Evolutionary conservation across 2,797 vertebrate genomes (phyloP).

Genomic region (Macroramphosus scolopax): DNA sequence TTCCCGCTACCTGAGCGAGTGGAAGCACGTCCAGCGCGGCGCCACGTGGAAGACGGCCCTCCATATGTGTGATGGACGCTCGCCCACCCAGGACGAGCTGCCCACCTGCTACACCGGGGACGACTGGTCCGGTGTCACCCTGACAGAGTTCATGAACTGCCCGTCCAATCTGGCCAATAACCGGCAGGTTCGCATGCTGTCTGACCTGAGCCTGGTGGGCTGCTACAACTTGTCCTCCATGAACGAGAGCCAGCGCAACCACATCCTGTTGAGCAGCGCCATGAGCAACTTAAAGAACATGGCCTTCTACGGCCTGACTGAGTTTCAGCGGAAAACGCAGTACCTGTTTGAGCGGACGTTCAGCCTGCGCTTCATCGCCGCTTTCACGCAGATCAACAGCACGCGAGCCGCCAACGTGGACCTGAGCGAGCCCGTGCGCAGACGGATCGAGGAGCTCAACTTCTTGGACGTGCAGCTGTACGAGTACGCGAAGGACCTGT

Average conservation of each 20-base stretch:
- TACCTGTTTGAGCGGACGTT: constrained; percentile 99
- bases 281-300: constrained; percentile 97
- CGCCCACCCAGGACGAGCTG: constrained; percentile 91
- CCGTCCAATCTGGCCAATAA: constrained; percentile 93
- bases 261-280: constrained; percentile 91
- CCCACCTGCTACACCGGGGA: constrained; percentile 90
- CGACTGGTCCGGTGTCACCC: constrained; percentile 92
- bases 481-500: constrained; percentile 92
- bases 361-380: constrained; percentile 93
- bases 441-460: constrained; percentile 91
- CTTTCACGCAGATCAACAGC: constrained; percentile 96
- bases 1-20: constrained; percentile 94
- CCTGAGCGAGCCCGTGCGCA: constrained; percentile 83
- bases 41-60: constrained; percentile 97
- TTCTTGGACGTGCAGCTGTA: constrained; percentile 94
- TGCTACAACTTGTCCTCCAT: constrained; percentile 89
- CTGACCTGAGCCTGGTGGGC: constrained; percentile 86
- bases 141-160: constrained; percentile 93
- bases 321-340: constrained; percentile 98
- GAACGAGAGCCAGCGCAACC: constrained; percentile 90
- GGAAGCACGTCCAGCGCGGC: constrained; percentile 96
- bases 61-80: constrained; percentile 93
- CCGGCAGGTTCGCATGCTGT: constrained; percentile 96
- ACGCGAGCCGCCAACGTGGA: constrained; percentile 95
- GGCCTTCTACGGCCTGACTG: constrained; percentile 97